These are phyloP conservation scores for Mormyrops attenuatus DNA, from an alignment of 2,797 vertebrate genomes.

Conservation along the genomic window DNA sequence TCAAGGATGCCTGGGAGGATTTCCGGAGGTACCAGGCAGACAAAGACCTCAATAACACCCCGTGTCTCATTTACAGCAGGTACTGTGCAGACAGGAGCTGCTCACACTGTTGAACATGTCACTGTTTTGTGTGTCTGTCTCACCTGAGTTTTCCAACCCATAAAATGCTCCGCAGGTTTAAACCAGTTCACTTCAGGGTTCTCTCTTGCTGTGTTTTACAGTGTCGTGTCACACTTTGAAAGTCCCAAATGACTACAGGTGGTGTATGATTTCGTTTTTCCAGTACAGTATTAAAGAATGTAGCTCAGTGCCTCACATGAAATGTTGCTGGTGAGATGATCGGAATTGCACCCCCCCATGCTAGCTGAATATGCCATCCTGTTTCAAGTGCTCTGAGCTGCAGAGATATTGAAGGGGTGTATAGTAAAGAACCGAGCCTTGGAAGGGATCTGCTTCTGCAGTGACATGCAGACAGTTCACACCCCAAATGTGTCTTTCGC, in stretches of 20 bases:
- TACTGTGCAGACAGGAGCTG: constrained; percentile 48
- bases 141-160: not conserved
- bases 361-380: not conserved
- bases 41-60: constrained; percentile 74
- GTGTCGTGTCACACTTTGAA: constrained; percentile 47
- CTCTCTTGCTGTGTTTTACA: constrained; percentile 39
- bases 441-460: not conserved
- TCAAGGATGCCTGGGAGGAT: constrained; percentile 90
- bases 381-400: not conserved
- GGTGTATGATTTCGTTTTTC: constrained; percentile 60
- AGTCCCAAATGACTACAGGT: constrained; percentile 58
- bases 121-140: not conserved
- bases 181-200: not conserved
- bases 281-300: constrained; percentile 57
- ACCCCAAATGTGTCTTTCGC: not conserved
- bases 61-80: constrained; percentile 79
- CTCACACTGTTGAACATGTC: not conserved
- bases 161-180: not conserved
- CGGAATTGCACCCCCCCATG: not conserved
- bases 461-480: not conserved
- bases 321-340: not conserved
- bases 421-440: not conserved
- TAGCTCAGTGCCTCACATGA: constrained; percentile 8
- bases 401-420: not conserved
- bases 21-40: constrained; percentile 77